Evolutionary conservation across 2,797 vertebrate species (phyloP), one percentile per base, ranked within the genome.

Genomic region (Buphagus erythrorhynchus): DNA sequence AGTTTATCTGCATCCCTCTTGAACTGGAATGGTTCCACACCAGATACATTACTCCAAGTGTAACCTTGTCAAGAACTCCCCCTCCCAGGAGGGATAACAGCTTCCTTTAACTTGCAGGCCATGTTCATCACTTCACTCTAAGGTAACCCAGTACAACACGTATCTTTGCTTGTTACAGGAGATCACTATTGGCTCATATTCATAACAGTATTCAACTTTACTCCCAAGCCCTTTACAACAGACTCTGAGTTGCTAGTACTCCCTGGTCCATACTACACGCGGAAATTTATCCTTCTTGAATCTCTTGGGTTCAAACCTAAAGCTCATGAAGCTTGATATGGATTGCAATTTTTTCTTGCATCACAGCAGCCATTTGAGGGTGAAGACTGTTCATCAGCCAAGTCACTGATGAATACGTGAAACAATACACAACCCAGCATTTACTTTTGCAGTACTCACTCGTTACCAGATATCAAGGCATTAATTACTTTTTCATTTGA

Each of bases 81-180:
- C 4, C 5, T 7, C 13, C 9, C 8, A 82, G 31, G 8, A 13
- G 20, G 19, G 7, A 7, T 24, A 87, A 40, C 13, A 82, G 26
- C 40, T 63, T 73, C 43, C 59, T 61, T 48, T 52, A 29, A 13
- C 46, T 40, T 46, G 7, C 6, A 68, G n/a, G 35, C 38, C 31
- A 22, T 2, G 8, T 22, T 54, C 46, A 42, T 13, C 2, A 0
- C 29, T 51, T 20, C 2, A 0, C n/a, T 71, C 36, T 4, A 40
- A 26, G 20, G 26, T 33, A 75, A 68, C 5, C 28, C 25, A 74
- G 24, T 14, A 76, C 14, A 72, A 68, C 4, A 45, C 2, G 1
- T 6, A 65, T 6, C n/a, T 35, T 38, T 43, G 25, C 42, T 57
- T 72, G 26, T 33, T 49, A 68, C 18, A 26, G 42, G 40, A 75